Evolutionary conservation across 2,888 invertebrate species (phyloP).

Genomic region (Orchestes rusci): DNA sequence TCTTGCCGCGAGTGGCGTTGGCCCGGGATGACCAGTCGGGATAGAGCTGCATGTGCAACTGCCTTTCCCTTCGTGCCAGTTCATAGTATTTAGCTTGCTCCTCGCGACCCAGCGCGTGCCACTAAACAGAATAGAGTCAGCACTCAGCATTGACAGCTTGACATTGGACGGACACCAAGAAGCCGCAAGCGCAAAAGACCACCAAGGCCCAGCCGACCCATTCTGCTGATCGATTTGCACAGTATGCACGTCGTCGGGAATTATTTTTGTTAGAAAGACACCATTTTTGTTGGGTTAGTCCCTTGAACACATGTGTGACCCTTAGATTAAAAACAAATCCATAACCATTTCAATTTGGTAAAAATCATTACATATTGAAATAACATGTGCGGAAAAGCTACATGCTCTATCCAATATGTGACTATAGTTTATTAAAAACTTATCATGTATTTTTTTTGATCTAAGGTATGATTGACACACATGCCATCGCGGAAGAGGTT

Average conservation of each 20-base stretch:
- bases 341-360: no score
- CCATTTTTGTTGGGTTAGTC: no score
- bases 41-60: slow-evolving; percentile 99
- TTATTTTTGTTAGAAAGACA: slow-evolving; percentile 3
- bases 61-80: slow-evolving; percentile 99
- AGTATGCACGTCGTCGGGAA: slow-evolving; percentile 29
- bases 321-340: no score
- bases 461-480: no score
- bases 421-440: no score
- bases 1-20: slow-evolving; percentile 99
- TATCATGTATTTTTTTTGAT: slow-evolving; percentile 1
- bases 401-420: no score
- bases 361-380: not conserved
- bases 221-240: slow-evolving; percentile 30
- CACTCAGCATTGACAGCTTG: slow-evolving; percentile 11
- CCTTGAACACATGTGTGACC: slow-evolving; percentile 3
- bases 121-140: slow-evolving; percentile 54
- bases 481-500: no score
- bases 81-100: slow-evolving; percentile 99
- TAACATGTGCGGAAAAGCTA: no score
- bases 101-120: slow-evolving; percentile 99
- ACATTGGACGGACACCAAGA: slow-evolving; percentile 45
- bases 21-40: slow-evolving; percentile 99
- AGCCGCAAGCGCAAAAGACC: slow-evolving; percentile 32
- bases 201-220: slow-evolving; percentile 33